Evolutionary conservation across 2,797 vertebrate genomes (phyloP).

Genomic region (Microctenopoma lineatum): DNA sequence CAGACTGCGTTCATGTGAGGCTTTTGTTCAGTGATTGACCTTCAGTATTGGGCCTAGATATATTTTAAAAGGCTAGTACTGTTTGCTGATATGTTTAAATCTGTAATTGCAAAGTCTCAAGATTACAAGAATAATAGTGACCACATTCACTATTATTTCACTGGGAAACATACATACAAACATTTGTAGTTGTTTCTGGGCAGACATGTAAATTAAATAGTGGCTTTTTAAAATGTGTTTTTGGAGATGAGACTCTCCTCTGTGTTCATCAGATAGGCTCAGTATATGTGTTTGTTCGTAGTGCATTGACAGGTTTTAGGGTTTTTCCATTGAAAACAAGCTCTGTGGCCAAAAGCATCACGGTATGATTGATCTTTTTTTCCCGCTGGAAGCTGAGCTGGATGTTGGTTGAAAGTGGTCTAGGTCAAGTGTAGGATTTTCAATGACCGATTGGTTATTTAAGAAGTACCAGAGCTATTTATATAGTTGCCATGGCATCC

Average conservation of each 20-base stretch:
- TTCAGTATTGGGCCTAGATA: background rate
- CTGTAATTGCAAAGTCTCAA: background rate
- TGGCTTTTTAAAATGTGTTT: background rate
- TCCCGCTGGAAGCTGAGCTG: slow-evolving; percentile 17
- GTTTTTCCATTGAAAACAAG: too few species aligned
- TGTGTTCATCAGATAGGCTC: background rate
- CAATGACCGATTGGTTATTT: slow-evolving; percentile 70
- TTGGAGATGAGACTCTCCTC: background rate
- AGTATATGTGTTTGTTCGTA: background rate
- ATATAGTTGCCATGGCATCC: slow-evolving; percentile 69
- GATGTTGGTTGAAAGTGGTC: slow-evolving; percentile 54
- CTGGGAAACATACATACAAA: too few species aligned
- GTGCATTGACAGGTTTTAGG: too few species aligned
- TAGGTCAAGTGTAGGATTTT: slow-evolving; percentile 55
- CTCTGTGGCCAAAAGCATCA: too few species aligned
- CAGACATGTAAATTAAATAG: background rate
- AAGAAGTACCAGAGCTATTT: slow-evolving; percentile 67
- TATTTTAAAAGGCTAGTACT: background rate
- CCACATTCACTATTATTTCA: too few species aligned
- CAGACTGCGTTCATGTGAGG: slow-evolving; percentile 5
- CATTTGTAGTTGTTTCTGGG: background rate
- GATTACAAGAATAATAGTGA: too few species aligned
- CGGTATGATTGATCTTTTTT: background rate
- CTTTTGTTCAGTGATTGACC: slow-evolving; percentile 14
- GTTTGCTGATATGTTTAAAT: background rate